Evolutionary conservation across 2,888 invertebrate species (phyloP), one percentile per base, ranked within the genome.

Genomic region (Podotricha telesiphe): DNA sequence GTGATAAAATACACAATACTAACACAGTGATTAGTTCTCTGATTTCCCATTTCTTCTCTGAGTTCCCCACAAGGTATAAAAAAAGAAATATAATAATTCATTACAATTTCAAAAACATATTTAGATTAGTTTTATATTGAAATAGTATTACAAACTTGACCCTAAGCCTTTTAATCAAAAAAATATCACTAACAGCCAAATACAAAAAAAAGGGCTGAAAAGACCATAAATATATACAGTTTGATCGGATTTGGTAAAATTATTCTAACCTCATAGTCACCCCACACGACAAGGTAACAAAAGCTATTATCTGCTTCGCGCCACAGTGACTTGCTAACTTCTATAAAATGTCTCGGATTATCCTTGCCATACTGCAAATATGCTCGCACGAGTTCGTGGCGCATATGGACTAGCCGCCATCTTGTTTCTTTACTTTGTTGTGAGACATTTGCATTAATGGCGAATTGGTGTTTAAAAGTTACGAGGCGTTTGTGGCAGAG

Each of bases 221-320:
- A 42, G 2, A 20, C 3, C 19, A 37, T 6, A 37, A 6, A 37
- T 13, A 37, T 17, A 37, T 55, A 19, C 13, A 55, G 37, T 37
- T n/a, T n/a, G n/a, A n/a, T n/a, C n/a, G 37, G 17, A 55, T 55
- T 37, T 17, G 34, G 34, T 19, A 55, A 55, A 55, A 34, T 55
- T 55, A 55, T 47, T 48, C 28, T 28, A 19, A 55, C 11, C 28
- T 48, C 61, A 51, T 71, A 62, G 76, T 73, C 71, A 56, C 68
- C 74, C 77, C 77, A 78, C 69, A 73, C 65, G 67, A 73, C 67
- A 76, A 70, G n/a, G 75, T 78, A 84, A 82, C 81, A 84, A 85
- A 85, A 84, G 83, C 85, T 79, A 83, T 85, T 85, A 85, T 84
- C 81, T 81, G 80, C 66, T 68, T 73, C 71, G 72, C 74, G 58